phyloP scores from a whole-genome alignment of 2,888 invertebrate species.

The Incurvaria masculella region DNA sequence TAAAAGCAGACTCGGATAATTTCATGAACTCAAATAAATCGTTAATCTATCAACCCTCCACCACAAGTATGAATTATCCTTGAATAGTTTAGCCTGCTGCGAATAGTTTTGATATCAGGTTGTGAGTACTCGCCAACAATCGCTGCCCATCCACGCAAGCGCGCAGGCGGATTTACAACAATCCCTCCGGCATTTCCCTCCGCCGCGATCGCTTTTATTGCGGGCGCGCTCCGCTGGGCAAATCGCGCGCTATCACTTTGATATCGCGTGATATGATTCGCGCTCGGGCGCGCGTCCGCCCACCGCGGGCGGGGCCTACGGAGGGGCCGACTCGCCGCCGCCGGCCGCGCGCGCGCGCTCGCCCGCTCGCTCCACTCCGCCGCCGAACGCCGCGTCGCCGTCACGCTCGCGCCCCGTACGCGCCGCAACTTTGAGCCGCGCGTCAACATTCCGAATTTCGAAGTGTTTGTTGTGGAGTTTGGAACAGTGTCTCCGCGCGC shows the following conservation, averaged over 20 bases:
- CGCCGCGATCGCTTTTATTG: background rate
- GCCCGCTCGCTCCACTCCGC: slow-evolving; percentile 10
- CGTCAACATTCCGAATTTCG: slow-evolving; percentile 3
- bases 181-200: no score
- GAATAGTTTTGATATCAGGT: no score
- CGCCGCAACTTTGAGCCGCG: slow-evolving; percentile 18
- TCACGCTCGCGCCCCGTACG: slow-evolving; percentile 23
- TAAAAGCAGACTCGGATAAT: no score
- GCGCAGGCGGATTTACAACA: background rate
- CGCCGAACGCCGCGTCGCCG: slow-evolving; percentile 7
- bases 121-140: background rate
- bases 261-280: slow-evolving; percentile 51
- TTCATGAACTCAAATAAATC: no score
- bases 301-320: slow-evolving; percentile 37
- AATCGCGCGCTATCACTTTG: slow-evolving; percentile 39
- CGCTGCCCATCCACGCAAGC: background rate
- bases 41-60: no score
- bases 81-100: no score
- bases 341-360: slow-evolving; percentile 30
- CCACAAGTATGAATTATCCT: no score
- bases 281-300: slow-evolving; percentile 41
- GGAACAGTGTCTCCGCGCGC: background rate
- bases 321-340: slow-evolving; percentile 27
- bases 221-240: background rate
- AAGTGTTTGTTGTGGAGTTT: background rate